Base-by-base conservation (phyloP, 2,888 invertebrate genomes). In the Drosophila paranaensis region DNA sequence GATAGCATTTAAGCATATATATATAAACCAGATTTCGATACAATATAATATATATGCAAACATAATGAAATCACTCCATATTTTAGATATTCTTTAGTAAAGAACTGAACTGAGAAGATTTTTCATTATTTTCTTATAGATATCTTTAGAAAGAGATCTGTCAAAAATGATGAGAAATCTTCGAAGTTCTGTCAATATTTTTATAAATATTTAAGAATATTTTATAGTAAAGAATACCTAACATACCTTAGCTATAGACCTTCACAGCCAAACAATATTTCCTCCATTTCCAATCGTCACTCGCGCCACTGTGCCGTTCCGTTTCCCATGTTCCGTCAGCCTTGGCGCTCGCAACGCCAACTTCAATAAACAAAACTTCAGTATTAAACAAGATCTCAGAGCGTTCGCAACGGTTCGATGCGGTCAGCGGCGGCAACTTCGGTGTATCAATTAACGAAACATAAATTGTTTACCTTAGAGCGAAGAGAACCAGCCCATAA, bases 361-460 rank as follows among this genome's bases (percentile, higher is more conserved):
- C 84, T 86, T 66, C 74, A 75, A 68, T 20, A 75, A 68, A 60
- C 25, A 3, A 64, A 74, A 76, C 65, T 87, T 78, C 50, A 86
- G 85, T 87, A 88, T 88, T 81, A 86, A 88, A 75, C 81, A 77
- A 85, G 86, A 86, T 86, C 86, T 86, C 86, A 86, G 69, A 74
- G 76, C 79, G 79, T 64, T 69, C 77, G 77, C 77, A 72, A 74
- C 67, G 73, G 40, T 56, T 45, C 60, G 55, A 27, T 54, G 25
- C 61, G 51, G 43, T 16, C 6, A 35, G 45, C 50, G 48, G 60
- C 20, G 50, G 27, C 27, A 35, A 35, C 53, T 58, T 46, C 56
- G 48, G 58, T 66, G 64, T 55, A 42, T 54, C 53, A 60, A 42
- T 61, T 39, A 30, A 61, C 64, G 42, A 64, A 51, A 39, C 14